Percentiles rank a stretch among this genome's conserved stretches.
Evolutionary conservation across 2,797 vertebrate species (phyloP).

Genomic region (Oreochromis grahami): DNA sequence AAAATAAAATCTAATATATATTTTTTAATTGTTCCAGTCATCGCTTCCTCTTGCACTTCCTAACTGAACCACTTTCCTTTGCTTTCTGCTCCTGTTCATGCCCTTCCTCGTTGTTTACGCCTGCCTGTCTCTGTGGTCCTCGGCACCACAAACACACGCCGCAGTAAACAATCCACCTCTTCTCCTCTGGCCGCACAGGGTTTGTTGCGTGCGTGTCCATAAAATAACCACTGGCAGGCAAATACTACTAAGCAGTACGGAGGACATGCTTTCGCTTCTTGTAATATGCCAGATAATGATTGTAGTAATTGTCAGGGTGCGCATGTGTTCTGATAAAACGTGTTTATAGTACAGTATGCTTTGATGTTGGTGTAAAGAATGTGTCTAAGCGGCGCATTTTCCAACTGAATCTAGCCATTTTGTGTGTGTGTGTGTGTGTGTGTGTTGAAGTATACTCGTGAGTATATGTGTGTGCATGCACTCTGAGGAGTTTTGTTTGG

Average conservation of each 20-base stretch:
- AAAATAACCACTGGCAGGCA: background rate
- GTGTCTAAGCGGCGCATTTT: background rate
- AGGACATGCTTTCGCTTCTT: constrained; percentile 1
- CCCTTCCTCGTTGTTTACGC: background rate
- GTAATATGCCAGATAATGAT: constrained; percentile 28
- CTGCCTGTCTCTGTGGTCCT: background rate
- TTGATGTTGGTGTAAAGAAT: constrained; percentile 7
- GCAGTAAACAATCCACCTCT: background rate
- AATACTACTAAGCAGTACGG: constrained; percentile 10
- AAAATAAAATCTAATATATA: background rate
- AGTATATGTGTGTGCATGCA: background rate
- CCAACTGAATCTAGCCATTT: background rate
- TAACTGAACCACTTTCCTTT: background rate
- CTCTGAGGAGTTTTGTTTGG: constrained; percentile 34
- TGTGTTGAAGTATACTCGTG: background rate
- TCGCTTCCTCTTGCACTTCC: background rate
- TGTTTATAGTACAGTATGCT: constrained; percentile 17
- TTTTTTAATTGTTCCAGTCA: background rate
- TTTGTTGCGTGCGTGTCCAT: background rate
- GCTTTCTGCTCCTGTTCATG: background rate
- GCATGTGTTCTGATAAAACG: constrained; percentile 10
- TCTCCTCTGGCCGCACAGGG: background rate
- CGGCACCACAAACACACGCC: background rate
- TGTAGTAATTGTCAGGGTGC: background rate
- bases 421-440: background rate